Evolutionary conservation across 2,888 invertebrate species (phyloP).

Genomic region (Trichacis sp.): DNA sequence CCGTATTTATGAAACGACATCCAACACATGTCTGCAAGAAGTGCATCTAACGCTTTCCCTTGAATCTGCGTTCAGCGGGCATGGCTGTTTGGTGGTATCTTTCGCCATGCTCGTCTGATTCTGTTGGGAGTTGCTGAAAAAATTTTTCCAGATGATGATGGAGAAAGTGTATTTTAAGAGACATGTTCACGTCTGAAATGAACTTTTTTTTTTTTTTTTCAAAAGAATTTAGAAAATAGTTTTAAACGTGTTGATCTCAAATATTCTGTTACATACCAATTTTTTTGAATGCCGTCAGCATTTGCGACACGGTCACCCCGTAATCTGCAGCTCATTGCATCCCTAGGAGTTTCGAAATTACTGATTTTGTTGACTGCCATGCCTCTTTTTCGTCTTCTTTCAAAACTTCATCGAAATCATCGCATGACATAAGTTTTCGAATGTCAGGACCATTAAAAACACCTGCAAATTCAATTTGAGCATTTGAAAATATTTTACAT

Average conservation of each 20-base stretch:
- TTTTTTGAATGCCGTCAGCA: conserved; percentile 34
- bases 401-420: conserved; percentile 30
- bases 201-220: background rate
- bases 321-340: conserved; percentile 37
- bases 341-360: conserved; percentile 28
- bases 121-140: conserved; percentile 54
- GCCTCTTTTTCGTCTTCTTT: conserved; percentile 26
- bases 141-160: conserved; percentile 52
- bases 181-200: conserved; percentile 44
- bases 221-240: no score
- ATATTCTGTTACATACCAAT: no score
- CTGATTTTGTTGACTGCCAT: conserved; percentile 26
- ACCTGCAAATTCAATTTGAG: conserved; percentile 42
- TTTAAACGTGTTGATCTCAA: no score
- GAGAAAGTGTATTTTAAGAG: conserved; percentile 54
- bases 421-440: conserved; percentile 38
- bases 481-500: no score
- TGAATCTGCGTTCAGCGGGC: conserved; percentile 56
- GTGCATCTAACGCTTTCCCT: conserved; percentile 51
- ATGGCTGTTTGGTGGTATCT: conserved; percentile 56
- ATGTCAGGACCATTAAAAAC: conserved; percentile 46
- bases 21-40: conserved; percentile 50
- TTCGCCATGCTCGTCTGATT: conserved; percentile 57
- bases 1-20: background rate
- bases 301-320: conserved; percentile 34